Percentiles rank a stretch among this genome's conserved stretches.
Evolutionary conservation across 1,140 invertebrate species (phyloP).

Genomic region (Magallana ariakensis): DNA sequence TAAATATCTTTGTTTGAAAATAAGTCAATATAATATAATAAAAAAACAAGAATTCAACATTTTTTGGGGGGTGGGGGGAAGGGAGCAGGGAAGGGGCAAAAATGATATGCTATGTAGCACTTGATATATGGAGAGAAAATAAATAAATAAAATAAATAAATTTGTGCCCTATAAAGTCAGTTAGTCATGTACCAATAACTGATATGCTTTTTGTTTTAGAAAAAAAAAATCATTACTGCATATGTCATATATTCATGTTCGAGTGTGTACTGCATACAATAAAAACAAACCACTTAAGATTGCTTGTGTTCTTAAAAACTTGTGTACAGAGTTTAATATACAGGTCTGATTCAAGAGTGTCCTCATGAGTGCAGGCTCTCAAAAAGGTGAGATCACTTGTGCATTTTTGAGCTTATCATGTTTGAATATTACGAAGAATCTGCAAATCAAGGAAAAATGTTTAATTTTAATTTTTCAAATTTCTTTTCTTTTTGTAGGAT

Average conservation of each 20-base stretch:
- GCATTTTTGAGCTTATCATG: background rate
- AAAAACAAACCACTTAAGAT: no score
- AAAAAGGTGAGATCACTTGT: no score
- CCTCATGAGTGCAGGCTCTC: no score
- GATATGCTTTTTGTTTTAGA: background rate
- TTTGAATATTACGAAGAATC: background rate
- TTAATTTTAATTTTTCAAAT: background rate
- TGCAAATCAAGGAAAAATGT: background rate
- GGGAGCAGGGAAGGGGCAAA: background rate
- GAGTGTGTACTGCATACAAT: no score
- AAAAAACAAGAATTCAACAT: no score
- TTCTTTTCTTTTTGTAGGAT: background rate
- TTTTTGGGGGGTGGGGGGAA: no score
- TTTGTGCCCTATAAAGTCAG: constrained; percentile 1
- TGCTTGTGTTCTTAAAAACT: no score
- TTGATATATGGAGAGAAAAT: background rate
- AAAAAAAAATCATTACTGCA: background rate
- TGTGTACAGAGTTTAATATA: no score
- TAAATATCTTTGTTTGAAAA: background rate
- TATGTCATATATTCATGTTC: no score
- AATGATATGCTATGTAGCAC: background rate
- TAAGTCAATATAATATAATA: no score
- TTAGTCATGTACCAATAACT: background rate
- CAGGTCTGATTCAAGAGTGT: no score
- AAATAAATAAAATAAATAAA: background rate